Conservation (phyloP, 2,888 invertebrate genomes). For the Lamellibrachia satsuma region DNA sequence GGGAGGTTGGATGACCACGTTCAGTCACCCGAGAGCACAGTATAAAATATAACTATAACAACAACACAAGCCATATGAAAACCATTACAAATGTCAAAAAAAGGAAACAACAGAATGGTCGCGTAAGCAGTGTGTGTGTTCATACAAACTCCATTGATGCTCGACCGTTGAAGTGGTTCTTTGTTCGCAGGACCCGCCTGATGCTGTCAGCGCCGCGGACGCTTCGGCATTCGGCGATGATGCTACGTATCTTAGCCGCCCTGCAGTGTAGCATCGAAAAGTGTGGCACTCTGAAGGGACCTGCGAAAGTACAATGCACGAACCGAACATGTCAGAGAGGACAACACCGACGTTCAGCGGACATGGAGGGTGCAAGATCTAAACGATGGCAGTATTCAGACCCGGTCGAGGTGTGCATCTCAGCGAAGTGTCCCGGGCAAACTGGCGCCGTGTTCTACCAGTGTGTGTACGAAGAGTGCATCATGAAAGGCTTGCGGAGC, state of each 20-base stretch:
- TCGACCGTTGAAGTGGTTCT: background rate
- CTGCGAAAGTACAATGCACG: background rate
- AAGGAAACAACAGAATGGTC: too few species aligned
- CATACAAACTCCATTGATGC: too few species aligned
- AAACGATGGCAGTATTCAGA: slow-evolving; percentile 41
- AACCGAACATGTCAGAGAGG: background rate
- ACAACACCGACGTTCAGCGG: background rate
- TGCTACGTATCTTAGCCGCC: background rate
- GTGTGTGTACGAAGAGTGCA: slow-evolving; percentile 39
- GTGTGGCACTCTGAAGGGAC: background rate
- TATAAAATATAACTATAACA: too few species aligned
- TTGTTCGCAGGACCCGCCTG: background rate
- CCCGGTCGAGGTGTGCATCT: slow-evolving; percentile 37
- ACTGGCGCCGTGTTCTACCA: slow-evolving; percentile 36
- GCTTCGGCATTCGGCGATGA: background rate
- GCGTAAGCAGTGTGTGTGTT: too few species aligned
- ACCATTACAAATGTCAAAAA: too few species aligned
- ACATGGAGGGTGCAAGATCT: background rate
- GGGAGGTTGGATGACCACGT: too few species aligned
- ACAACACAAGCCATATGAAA: too few species aligned
- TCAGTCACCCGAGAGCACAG: too few species aligned
- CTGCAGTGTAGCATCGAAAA: background rate
- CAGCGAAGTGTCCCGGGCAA: slow-evolving; percentile 32
- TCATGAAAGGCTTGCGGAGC: slow-evolving; percentile 21
- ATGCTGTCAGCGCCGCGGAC: background rate